Evolutionary conservation across 2,113 vertebrate genomes (phyloP), one percentile per base, ranked within the genome.

Genomic region (Xyrauchen texanus): DNA sequence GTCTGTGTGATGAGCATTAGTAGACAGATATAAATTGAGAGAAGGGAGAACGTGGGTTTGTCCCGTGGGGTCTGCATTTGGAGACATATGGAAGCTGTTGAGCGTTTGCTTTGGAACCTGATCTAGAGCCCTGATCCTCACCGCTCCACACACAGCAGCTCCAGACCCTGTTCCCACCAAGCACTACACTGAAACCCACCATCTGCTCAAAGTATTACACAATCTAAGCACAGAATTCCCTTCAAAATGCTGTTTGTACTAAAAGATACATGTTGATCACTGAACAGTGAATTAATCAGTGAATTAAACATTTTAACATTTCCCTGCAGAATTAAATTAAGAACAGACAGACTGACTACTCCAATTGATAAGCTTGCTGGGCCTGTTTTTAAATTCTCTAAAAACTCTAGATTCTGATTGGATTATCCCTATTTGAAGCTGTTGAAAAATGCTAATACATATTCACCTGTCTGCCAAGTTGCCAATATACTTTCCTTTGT

Each of bases 1-100:
- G 13, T 21, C 5, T 9, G 60, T 55, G 67, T 63, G 21, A 72
- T 73, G 13, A 67, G 16, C 47, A 81, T 55, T 58, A 57, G 71
- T 82, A 49, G 58, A 42, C 11, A 4, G 7, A 55, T 49, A 78
- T 70, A 13, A 68, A 78, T 60, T 64, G 53, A 61, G 67, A 67
- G 51, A 49, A 42, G 15, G 49, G 79, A 61, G 63, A 11, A 49
- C 78, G 74, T 58, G 49, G 10, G 61, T 67, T 74, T 10, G 46
- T 71, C 79, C 61, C 71, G 7, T 76, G 83, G 71, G 79, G 47
- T 46, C 65, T 79, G 76, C 62, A 71, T 61, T 76, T 60, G 47
- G 66, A 76, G 76, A 64, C 83, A 81, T 84, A 79, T 84, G 82
- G 82, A 84, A 84, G 82, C 76, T 81, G 79, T 84, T 81, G 76